Conservation (phyloP, 2,797 vertebrate species). For the Octomys mimax region DNA sequence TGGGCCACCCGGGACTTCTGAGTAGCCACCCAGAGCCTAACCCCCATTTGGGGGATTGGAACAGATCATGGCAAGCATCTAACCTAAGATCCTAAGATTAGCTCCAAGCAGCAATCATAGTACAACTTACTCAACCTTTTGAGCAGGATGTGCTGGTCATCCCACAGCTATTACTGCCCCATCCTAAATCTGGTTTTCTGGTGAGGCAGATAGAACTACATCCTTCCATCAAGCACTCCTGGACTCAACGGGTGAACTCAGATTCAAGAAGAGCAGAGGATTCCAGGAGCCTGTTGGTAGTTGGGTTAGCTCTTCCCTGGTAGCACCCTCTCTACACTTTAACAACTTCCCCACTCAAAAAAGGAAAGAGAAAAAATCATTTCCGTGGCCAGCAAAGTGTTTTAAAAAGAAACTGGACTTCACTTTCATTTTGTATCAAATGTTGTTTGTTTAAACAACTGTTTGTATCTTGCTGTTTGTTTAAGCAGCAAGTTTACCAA, state of each 20-base stretch:
- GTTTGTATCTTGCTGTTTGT: neutral
- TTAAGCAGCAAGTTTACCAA: constrained; percentile 33
- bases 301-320: neutral
- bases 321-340: neutral
- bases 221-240: neutral
- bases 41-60: neutral
- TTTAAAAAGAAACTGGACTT: constrained; percentile 30
- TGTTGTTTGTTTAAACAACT: constrained; percentile 24
- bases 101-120: constrained; percentile 30
- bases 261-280: neutral
- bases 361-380: constrained; percentile 43
- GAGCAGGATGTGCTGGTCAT: constrained; percentile 51
- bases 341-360: neutral
- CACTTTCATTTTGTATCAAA: constrained; percentile 31
- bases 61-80: neutral
- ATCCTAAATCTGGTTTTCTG: constrained; percentile 43
- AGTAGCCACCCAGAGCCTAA: constrained; percentile 5
- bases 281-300: neutral
- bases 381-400: neutral
- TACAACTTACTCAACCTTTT: constrained; percentile 57
- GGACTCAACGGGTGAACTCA: neutral
- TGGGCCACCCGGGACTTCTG: neutral
- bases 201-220: constrained; percentile 20
- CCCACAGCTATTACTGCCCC: neutral
- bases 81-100: constrained; percentile 48